These are phyloP conservation scores for Fopius arisanus DNA, from an alignment of 1,140 invertebrate genomes.

Conservation along the genomic window DNA sequence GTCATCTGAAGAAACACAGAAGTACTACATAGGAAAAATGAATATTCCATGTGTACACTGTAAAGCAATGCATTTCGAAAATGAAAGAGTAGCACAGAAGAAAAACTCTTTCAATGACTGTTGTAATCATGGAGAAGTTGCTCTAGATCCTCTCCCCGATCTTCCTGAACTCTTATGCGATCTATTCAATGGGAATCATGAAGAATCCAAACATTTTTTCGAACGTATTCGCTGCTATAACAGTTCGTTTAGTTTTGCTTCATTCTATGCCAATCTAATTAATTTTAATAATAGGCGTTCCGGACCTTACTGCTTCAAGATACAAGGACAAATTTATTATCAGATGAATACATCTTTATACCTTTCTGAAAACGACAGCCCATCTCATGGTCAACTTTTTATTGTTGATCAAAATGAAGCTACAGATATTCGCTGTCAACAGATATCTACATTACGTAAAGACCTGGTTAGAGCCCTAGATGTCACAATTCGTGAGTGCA, in stretches of 20 bases:
- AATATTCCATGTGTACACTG: conserved; percentile 14
- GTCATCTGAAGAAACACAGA: conserved; percentile 21
- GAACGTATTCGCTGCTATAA: conserved; percentile 16
- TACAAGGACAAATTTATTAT: background rate
- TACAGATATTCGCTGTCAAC: background rate
- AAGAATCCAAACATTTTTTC: background rate
- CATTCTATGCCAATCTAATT: conserved; percentile 17
- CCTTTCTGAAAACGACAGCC: conserved; percentile 2
- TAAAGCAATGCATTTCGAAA: background rate
- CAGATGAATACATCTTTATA: conserved; percentile 5
- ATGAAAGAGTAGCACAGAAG: background rate
- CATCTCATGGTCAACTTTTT: conserved; percentile 25
- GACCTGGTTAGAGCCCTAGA: conserved; percentile 10
- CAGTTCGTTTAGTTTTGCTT: conserved; percentile 16
- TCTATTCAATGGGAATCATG: background rate
- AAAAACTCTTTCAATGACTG: conserved; percentile 18
- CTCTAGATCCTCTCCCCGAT: background rate
- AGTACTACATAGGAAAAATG: conserved; percentile 23
- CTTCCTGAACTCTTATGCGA: background rate
- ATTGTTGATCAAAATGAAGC: conserved; percentile 26
- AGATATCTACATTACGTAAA: background rate
- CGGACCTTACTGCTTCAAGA: background rate
- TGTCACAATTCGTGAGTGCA: conserved; percentile 10
- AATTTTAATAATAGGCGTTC: background rate
- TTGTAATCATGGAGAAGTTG: conserved; percentile 12